These are phyloP conservation scores for Drosophila infuscata DNA, from an alignment of 2,888 invertebrate genomes.

Conservation along the genomic window DNA sequence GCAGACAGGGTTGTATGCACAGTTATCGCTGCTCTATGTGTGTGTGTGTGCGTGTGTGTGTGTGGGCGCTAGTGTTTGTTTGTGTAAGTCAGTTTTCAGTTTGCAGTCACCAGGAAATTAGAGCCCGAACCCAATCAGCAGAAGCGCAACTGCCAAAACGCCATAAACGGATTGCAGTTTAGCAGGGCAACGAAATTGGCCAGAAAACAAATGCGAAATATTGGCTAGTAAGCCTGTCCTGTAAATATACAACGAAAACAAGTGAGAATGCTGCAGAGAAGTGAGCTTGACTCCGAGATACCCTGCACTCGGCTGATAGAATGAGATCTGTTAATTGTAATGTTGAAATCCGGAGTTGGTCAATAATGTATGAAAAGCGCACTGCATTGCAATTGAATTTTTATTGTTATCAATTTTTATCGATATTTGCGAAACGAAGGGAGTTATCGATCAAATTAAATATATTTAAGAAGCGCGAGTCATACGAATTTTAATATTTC, in stretches of 20 bases:
- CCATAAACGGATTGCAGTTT: constrained; percentile 31
- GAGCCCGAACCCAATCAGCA: constrained; percentile 38
- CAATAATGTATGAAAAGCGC: neutral
- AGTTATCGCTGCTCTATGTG: neutral
- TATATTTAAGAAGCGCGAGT: too few species aligned
- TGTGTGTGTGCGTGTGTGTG: neutral
- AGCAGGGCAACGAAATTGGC: constrained; percentile 5
- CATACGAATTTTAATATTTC: too few species aligned
- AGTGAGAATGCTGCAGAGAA: neutral
- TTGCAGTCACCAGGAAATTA: constrained; percentile 35
- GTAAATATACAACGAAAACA: neutral
- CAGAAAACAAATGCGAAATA: constrained; percentile 46
- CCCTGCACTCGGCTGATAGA: neutral
- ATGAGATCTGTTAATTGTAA: neutral
- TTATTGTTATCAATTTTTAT: neutral
- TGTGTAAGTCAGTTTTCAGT: constrained; percentile 42
- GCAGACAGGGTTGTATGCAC: constrained; percentile 4
- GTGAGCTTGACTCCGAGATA: neutral
- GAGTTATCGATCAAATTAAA: neutral
- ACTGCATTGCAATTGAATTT: neutral
- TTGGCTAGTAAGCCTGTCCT: constrained; percentile 21
- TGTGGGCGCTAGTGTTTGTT: constrained; percentile 1
- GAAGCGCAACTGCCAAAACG: constrained; percentile 23
- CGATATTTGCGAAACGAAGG: neutral
- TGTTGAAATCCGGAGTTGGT: neutral